These are phyloP conservation scores for Reticulitermes speratus DNA, from an alignment of 1,140 invertebrate genomes.

Conservation along the genomic window DNA sequence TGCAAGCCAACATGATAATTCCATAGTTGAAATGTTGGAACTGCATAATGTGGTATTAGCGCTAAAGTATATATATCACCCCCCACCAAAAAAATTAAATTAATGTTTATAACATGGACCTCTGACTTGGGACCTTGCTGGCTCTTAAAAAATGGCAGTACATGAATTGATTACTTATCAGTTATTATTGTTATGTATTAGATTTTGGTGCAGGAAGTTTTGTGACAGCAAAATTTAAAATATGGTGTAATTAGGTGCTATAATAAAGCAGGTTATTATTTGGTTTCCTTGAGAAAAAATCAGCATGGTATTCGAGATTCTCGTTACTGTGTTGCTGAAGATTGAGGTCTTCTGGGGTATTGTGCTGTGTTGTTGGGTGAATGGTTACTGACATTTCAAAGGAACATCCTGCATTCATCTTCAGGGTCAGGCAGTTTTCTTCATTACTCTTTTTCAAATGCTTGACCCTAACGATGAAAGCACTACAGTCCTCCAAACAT, in stretches of 20 bases:
- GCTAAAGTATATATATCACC: not conserved
- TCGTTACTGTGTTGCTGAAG: no score
- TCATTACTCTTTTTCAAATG: no score
- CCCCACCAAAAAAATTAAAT: not conserved
- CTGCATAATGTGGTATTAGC: not conserved
- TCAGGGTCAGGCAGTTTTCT: no score
- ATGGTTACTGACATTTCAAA: no score
- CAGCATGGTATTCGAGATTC: no score
- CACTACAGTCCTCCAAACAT: no score
- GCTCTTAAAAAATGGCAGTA: not conserved
- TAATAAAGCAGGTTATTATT: not conserved
- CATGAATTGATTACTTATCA: not conserved
- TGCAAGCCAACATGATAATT: not conserved
- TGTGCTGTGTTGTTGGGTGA: no score
- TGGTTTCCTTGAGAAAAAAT: not conserved
- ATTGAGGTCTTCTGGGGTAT: no score
- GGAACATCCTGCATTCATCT: no score
- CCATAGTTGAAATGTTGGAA: not conserved
- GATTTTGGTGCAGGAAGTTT: not conserved
- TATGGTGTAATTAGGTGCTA: not conserved
- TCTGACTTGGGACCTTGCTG: not conserved
- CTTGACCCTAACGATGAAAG: no score
- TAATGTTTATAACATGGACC: not conserved
- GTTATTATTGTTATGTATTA: not conserved
- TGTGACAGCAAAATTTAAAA: not conserved